Conservation (phyloP, 2,888 invertebrate genomes). For the Drosophila anceps region DNA sequence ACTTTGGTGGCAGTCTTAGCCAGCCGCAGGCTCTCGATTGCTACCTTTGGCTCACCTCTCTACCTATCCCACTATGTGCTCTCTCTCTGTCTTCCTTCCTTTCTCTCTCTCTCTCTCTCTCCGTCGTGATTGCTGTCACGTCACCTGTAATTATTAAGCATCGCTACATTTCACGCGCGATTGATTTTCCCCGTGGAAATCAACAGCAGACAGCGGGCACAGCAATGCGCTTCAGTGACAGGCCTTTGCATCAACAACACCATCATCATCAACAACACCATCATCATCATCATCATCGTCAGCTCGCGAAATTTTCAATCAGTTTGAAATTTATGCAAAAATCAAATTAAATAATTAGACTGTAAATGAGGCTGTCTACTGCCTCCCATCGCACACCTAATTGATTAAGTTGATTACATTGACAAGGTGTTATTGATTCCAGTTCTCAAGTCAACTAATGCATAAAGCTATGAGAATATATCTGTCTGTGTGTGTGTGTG, state of each 20-base stretch:
- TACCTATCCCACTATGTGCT: constrained; percentile 10
- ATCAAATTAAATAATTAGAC: constrained; percentile 73
- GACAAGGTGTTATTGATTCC: constrained; percentile 50
- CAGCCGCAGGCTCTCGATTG: constrained; percentile 35
- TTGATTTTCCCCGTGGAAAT: constrained; percentile 62
- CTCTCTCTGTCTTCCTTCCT: not conserved
- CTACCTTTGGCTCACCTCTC: constrained; percentile 2
- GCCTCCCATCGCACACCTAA: constrained; percentile 54
- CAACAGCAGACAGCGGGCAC: constrained; percentile 26
- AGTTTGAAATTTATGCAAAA: constrained; percentile 60
- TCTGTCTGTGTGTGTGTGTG: too few relatives aligned
- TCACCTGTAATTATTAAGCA: constrained; percentile 68
- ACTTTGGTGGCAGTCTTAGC: constrained; percentile 23
- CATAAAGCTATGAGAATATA: not conserved
- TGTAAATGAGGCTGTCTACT: constrained; percentile 40
- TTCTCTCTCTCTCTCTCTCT: not conserved
- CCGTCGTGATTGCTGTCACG: constrained; percentile 12
- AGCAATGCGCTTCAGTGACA: constrained; percentile 33
- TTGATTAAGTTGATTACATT: constrained; percentile 74
- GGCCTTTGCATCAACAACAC: constrained; percentile 7
- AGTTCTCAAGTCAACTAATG: constrained; percentile 25
- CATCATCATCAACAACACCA: not conserved
- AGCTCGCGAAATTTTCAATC: constrained; percentile 35
- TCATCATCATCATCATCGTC: not conserved
- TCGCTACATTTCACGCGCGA: constrained; percentile 59